These are phyloP conservation scores for Microtus montanus DNA, from an alignment of 2,113 vertebrate genomes.

Conservation along the genomic window DNA sequence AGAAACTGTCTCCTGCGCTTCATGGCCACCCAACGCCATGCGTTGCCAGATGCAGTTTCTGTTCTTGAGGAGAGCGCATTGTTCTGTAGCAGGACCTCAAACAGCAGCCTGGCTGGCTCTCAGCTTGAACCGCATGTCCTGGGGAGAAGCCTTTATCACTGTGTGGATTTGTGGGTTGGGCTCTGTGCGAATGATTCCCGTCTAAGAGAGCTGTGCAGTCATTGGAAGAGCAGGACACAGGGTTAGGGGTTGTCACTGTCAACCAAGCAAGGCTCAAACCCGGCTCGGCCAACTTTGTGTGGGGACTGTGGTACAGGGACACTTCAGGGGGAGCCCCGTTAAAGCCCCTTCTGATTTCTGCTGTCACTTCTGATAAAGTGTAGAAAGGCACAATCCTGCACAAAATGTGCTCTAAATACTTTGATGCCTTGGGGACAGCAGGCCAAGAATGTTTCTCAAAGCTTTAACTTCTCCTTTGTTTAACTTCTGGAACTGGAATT, in stretches of 20 bases:
- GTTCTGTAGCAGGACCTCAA: constrained; percentile 98
- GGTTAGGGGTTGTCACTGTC: too few relatives aligned
- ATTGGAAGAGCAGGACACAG: background rate
- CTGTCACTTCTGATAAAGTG: background rate
- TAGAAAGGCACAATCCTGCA: background rate
- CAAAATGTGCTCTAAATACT: background rate
- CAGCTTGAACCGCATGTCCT: constrained; percentile 96
- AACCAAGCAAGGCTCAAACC: background rate
- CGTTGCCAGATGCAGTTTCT: constrained; percentile 13
- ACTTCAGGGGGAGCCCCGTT: background rate
- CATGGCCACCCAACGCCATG: background rate
- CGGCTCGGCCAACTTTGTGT: background rate
- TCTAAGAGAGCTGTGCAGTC: background rate
- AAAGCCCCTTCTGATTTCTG: background rate
- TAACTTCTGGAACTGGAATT: background rate
- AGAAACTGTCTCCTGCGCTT: background rate
- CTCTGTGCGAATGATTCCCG: constrained; percentile 45
- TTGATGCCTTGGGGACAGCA: background rate
- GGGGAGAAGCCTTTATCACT: constrained; percentile 77
- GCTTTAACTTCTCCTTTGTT: background rate
- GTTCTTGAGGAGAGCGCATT: constrained; percentile 55
- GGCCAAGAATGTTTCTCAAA: background rate
- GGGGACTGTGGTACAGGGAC: background rate
- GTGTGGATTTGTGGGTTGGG: constrained; percentile 70
- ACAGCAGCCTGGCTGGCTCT: constrained; percentile 93